These are phyloP conservation scores for Actenoides lindsayi DNA, from an alignment of 2,113 vertebrate genomes.

Conservation along the genomic window DNA sequence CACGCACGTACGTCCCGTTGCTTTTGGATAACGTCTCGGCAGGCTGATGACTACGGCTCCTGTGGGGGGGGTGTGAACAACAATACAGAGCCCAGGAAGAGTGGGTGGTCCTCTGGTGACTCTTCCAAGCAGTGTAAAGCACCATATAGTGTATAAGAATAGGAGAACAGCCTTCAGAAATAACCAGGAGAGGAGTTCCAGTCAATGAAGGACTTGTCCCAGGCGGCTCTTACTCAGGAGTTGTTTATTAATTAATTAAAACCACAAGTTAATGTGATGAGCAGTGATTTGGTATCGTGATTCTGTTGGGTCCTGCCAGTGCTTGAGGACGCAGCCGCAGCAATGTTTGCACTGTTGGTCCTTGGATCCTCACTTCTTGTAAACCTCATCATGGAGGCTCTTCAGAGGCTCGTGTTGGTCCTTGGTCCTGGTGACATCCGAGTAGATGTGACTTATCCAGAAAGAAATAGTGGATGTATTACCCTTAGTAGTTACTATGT, in stretches of 20 bases:
- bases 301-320: background rate
- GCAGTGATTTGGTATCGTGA: background rate
- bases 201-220: background rate
- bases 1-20: fast-evolving
- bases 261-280: background rate
- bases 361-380: background rate
- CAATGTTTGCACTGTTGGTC: fast-evolving
- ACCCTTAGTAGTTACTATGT: background rate
- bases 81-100: background rate
- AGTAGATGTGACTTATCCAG: background rate
- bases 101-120: background rate
- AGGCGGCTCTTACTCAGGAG: background rate
- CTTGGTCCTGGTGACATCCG: background rate
- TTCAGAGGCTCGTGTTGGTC: background rate
- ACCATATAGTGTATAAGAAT: fast-evolving
- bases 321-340: background rate
- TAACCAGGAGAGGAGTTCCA: background rate
- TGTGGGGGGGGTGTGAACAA: background rate
- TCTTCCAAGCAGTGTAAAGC: background rate
- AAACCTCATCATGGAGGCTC: background rate
- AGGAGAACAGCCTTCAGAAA: background rate
- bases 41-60: background rate
- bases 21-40: background rate
- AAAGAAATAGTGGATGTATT: background rate
- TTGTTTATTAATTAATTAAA: background rate